These are phyloP conservation scores for Drosophila jambulina DNA, from an alignment of 1,140 invertebrate species.

Conservation along the genomic window DNA sequence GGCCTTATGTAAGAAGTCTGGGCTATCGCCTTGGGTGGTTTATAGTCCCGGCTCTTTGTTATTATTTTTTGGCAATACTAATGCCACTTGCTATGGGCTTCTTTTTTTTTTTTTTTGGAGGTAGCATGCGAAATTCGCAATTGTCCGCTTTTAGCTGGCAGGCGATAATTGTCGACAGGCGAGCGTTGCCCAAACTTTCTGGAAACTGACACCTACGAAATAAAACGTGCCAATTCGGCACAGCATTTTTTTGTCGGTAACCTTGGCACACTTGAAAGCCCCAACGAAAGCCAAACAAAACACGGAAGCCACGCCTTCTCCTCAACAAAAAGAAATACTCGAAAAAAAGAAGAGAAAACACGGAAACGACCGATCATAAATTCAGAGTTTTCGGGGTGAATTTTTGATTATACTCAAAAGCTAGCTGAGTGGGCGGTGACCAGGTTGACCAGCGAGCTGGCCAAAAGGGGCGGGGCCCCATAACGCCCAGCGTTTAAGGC, in stretches of 20 bases:
- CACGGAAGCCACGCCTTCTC: conserved; percentile 41
- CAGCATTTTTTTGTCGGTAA: conserved; percentile 33
- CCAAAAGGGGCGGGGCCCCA: conserved; percentile 30
- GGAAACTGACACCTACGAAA: conserved; percentile 66
- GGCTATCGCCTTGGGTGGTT: conserved; percentile 71
- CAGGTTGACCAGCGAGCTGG: conserved; percentile 12
- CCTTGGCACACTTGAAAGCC: conserved; percentile 70
- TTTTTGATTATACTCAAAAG: conserved; percentile 27
- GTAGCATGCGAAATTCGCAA: conserved; percentile 53
- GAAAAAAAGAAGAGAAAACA: background rate
- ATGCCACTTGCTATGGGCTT: conserved; percentile 11
- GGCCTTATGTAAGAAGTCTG: conserved; percentile 66
- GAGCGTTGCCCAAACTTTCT: conserved; percentile 37
- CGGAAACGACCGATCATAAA: conserved; percentile 41
- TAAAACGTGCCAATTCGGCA: conserved; percentile 63
- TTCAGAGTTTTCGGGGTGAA: conserved; percentile 26
- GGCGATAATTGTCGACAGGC: conserved; percentile 48
- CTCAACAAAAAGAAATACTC: background rate
- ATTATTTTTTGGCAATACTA: conserved; percentile 25
- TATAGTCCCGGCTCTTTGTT: conserved; percentile 40
- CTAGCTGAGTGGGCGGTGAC: conserved; percentile 6
- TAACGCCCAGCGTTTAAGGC: conserved; percentile 45
- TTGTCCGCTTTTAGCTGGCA: conserved; percentile 62
- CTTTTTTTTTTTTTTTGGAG: conserved; percentile 1
- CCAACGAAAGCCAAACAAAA: conserved; percentile 10